Base-by-base conservation (phyloP, 2,113 vertebrate species). In the Apeltes quadracus region DNA sequence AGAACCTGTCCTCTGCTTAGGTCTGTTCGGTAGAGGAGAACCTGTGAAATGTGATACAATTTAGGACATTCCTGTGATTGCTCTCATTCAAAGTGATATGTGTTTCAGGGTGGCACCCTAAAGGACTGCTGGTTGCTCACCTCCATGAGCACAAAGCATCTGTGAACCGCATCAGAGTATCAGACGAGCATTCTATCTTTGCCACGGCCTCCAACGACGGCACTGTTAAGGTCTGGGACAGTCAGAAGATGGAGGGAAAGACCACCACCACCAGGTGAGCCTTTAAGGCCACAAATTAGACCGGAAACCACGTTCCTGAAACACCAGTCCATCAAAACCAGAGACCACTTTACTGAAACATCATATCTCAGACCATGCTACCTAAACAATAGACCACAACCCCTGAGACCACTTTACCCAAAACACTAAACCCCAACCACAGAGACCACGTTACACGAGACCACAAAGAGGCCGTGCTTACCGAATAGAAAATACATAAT, bases 231-330 rank as follows among this genome's bases (percentile, higher is more conserved):
- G 95, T 99, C 53, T 99, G 98, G 98, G 97, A 99, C 88, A 98
- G 97, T 81, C 97, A 98, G 74, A 99, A 99, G 93, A 99, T 99
- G 98, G 98, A 99, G 88, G 98, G 98, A 46, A 99, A 99, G 90
- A 98, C 97, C 36, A 98, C 97, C 6, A 99, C 98, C 57, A 99
- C 96, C 67, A 95, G 97, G 97, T 98, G 34, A 41, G 83, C 5
- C 39, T 15, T 15, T 1, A n/a, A 50, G 15, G 11, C 15, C 46
- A 11, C 36, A 0, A 5, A 39, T 6, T 1, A 44, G 43, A 22
- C 8, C 48, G 13, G 3, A 27, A 36, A 55, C 15, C 15, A 16
- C 16, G 1, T n/a, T 50, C 1, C 1, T 43, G 41, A 50, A 22
- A 50, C 46, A 25, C 50, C 41, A 43, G 39, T 41, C 39, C 29